Base-by-base conservation (phyloP, 1,140 invertebrate genomes). In the Cydia amplana region DNA sequence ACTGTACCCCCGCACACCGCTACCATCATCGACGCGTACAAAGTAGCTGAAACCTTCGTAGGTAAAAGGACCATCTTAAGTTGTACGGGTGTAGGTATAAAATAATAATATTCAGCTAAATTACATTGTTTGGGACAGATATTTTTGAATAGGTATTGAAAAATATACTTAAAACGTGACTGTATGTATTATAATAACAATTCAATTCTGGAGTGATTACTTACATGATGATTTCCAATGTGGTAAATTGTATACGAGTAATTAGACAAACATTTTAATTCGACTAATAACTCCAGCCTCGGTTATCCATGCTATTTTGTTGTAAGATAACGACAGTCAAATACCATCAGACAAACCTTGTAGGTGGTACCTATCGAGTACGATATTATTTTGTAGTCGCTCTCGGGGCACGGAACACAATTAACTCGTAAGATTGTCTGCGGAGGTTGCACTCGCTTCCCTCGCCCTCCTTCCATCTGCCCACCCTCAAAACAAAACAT, bases 361-460 rank as follows among this genome's bases (percentile, higher is more conserved):
- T 72, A 46, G 70, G 25, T 40, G 43, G 43, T 46, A 46, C 43
- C 14, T 49, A 75, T 51, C 74, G 83, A 85, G 83, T 85, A 79
- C 82, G 88, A 88, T 90, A 90, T 92, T 91, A 92, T 92, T 91
- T 86, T 84, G 89, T 89, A 90, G 90, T 90, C 86, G 86, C 83
- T 80, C 87, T 80, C 84, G 81, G 87, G 88, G 91, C 91, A 91
- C 91, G 91, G 90, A 91, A 90, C 91, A 92, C 91, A 92, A 92
- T 92, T 92, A 92, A 92, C 91, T 92, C 87, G 90, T 91, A 93
- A 91, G 91, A 92, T 92, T 89, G 89, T 92, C 89, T 91, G 88
- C 87, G 91, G 90, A 93, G 91, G 90, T 80, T 91, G 91, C 91
- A 91, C 85, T 88, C 84, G 82, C 82, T 83, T 85, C 88, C 89